Conservation (phyloP, 1,140 invertebrate genomes). For the Cyclina sinensis region DNA sequence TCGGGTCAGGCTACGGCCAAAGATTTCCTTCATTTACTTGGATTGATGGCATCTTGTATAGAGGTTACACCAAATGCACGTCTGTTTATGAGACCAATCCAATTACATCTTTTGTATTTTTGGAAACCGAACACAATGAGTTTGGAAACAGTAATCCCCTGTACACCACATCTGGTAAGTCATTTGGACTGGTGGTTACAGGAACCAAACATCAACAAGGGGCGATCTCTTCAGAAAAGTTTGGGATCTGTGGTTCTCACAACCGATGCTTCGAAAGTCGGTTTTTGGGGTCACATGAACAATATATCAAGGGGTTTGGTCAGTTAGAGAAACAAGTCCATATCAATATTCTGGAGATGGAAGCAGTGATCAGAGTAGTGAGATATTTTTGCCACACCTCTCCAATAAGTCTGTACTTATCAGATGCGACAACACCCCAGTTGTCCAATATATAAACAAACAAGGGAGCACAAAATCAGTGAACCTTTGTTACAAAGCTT, state of each 20-base stretch:
- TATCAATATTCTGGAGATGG: no score
- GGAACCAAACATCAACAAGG: background rate
- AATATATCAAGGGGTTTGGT: background rate
- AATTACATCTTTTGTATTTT: background rate
- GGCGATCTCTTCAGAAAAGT: background rate
- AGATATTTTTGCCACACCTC: no score
- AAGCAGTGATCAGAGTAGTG: no score
- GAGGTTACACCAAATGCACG: no score
- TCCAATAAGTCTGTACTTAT: no score
- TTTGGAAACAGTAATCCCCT: background rate
- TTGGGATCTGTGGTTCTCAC: background rate
- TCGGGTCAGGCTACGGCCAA: no score
- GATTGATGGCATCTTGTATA: no score
- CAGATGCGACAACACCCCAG: background rate
- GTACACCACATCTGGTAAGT: background rate
- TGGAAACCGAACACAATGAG: background rate
- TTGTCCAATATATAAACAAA: constrained; percentile 45
- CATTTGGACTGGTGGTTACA: background rate
- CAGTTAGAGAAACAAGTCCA: no score
- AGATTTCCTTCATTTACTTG: no score
- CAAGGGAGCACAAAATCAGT: constrained; percentile 26
- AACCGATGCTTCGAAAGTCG: background rate
- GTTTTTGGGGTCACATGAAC: background rate
- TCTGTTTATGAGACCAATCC: no score
- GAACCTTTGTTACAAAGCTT: constrained; percentile 47